Percentiles rank a stretch among this genome's conserved stretches.
These are phyloP conservation scores for Corythornis cristatus DNA, from an alignment of 2,113 vertebrate genomes.

Conservation along the genomic window DNA sequence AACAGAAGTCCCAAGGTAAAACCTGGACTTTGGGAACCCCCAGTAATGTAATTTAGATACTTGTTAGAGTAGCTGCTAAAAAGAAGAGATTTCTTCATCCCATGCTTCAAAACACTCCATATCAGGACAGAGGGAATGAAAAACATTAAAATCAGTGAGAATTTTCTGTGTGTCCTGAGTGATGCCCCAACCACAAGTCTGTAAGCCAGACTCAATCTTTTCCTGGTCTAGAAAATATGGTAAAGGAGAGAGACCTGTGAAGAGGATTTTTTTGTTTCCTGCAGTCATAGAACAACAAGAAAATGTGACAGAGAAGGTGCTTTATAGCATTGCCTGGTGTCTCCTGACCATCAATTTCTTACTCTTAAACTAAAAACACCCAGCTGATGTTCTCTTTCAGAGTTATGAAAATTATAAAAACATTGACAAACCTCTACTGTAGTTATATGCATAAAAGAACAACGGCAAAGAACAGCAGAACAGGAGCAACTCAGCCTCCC, in stretches of 20 bases:
- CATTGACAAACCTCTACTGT: background rate
- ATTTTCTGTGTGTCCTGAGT: background rate
- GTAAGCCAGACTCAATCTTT: background rate
- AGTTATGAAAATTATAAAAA: background rate
- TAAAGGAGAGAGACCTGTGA: background rate
- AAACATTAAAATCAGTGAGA: background rate
- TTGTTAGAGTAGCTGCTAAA: background rate
- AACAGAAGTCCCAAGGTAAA: background rate
- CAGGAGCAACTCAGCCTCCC: background rate
- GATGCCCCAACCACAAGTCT: background rate
- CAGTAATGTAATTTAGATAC: background rate
- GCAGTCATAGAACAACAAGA: background rate
- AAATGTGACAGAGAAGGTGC: background rate
- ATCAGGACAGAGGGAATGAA: background rate
- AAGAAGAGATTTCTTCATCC: background rate
- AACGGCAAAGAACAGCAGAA: background rate
- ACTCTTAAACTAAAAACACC: background rate
- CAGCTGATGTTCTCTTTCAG: background rate
- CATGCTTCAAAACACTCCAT: rapidly evolving
- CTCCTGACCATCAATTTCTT: background rate
- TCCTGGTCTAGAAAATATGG: background rate
- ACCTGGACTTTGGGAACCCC: background rate
- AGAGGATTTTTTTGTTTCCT: background rate
- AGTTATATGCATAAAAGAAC: background rate
- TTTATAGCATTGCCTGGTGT: background rate